Evolutionary conservation across 2,888 invertebrate genomes (phyloP).

Genomic region (Hermodice carunculata): DNA sequence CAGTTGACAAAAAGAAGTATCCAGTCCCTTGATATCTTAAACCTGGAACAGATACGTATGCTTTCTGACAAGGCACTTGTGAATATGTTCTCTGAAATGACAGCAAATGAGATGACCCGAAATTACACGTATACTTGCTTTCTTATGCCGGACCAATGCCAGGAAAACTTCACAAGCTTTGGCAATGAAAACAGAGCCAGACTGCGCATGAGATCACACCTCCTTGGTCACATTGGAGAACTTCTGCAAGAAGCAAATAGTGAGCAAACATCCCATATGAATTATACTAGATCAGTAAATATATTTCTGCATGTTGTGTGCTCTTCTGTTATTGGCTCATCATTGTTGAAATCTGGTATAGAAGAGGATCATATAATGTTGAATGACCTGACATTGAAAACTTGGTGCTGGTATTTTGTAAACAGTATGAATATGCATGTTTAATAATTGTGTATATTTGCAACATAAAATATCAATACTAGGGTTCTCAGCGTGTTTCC

Average conservation of each 20-base stretch:
- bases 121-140: slow-evolving; percentile 73
- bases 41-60: slow-evolving; percentile 59
- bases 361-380: no score
- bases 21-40: slow-evolving; percentile 49
- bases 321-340: no score
- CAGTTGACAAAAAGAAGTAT: slow-evolving; percentile 48
- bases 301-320: no score
- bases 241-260: slow-evolving; percentile 57
- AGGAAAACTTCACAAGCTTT: slow-evolving; percentile 73
- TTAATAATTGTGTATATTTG: no score
- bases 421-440: no score
- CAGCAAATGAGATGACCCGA: slow-evolving; percentile 72
- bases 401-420: no score
- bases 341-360: no score
- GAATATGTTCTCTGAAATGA: slow-evolving; percentile 72
- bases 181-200: slow-evolving; percentile 74
- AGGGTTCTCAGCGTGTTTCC: no score
- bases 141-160: slow-evolving; percentile 71
- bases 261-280: no score
- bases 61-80: slow-evolving; percentile 72
- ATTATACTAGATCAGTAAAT: no score
- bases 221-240: slow-evolving; percentile 70
- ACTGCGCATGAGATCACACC: slow-evolving; percentile 72
- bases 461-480: no score
- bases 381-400: no score